Evolutionary conservation across 2,113 vertebrate genomes (phyloP), one percentile per base, ranked within the genome.

Genomic region (Otus sunia): DNA sequence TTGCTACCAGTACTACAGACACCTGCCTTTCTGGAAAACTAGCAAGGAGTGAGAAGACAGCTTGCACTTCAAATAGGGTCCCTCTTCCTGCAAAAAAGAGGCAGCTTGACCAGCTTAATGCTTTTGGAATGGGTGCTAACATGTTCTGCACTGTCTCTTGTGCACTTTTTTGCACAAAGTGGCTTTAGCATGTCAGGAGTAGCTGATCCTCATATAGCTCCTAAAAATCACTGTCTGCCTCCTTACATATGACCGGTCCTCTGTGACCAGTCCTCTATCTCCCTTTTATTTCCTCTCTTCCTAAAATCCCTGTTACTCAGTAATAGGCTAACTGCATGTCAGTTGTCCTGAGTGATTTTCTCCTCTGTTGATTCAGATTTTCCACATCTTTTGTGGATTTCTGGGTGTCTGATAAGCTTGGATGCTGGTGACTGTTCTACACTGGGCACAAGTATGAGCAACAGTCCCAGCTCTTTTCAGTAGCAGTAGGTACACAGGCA

Each of bases 371-470:
- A 45, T 30, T 73, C 8, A 41, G 36, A 39, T 55, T 64, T 75
- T 66, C 41, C 5, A 0, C 13, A 23, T 12, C 5, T 71, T 63
- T 49, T 56, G 14, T 27, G n/a, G 26, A 26, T 68, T 84, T 47
- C 34, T 59, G 19, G 23, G 55, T 52, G 22, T 22, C 29, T 60
- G 47, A 41, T 21, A 34, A 30, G 47, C 7, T 53, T 67, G 50
- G 39, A 15, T 59, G 37, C 11, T 76, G 15, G 27, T 60, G 29
- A 43, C 49, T 58, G 29, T 26, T 64, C 55, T 87, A 27, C 16
- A 10, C 18, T 50, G 12, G 13, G 9, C 21, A 4, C 11, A 55
- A 37, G 12, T 3, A 36, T 0, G 0, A 39, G 5, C 63, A 47
- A 11, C 1, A 37, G 8, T 36, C 34, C 19, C 69, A 47, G 14